These are phyloP conservation scores for Phaedon cochleariae DNA, from an alignment of 2,888 invertebrate genomes.

Conservation along the genomic window DNA sequence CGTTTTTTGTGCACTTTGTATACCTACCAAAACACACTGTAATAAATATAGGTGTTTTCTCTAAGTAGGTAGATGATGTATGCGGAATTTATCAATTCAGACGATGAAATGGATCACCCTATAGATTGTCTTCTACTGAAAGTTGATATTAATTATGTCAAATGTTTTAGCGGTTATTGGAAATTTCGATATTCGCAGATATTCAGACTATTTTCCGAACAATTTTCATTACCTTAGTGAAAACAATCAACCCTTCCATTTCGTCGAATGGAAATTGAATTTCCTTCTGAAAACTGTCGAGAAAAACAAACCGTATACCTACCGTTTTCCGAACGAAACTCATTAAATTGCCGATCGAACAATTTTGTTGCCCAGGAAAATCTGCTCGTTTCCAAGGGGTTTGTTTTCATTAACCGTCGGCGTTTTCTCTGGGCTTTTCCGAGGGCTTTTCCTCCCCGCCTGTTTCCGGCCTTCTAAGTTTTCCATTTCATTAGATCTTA, in stretches of 20 bases:
- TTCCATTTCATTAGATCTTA: not conserved
- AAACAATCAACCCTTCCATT: not conserved
- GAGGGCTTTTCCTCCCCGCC: too few relatives aligned
- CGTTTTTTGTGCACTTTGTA: too few relatives aligned
- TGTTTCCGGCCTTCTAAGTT: not conserved
- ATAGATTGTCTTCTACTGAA: too few relatives aligned
- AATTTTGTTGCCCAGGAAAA: slow-evolving; percentile 21
- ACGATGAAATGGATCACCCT: too few relatives aligned
- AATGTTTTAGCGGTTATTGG: too few relatives aligned
- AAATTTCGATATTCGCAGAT: too few relatives aligned
- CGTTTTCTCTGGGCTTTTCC: not conserved
- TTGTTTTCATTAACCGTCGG: not conserved
- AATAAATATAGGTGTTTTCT: too few relatives aligned
- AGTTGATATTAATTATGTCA: too few relatives aligned
- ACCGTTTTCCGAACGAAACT: slow-evolving; percentile 1
- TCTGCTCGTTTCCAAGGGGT: not conserved
- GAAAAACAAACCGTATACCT: not conserved
- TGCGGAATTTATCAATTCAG: too few relatives aligned
- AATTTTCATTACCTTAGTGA: not conserved
- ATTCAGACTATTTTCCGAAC: too few relatives aligned
- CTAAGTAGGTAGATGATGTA: too few relatives aligned
- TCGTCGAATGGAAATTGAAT: not conserved
- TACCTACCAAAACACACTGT: too few relatives aligned
- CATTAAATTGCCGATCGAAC: slow-evolving; percentile 21
- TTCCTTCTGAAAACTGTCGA: not conserved